Conservation (phyloP, 1,140 invertebrate genomes). For the Saccostrea cuccullata region DNA sequence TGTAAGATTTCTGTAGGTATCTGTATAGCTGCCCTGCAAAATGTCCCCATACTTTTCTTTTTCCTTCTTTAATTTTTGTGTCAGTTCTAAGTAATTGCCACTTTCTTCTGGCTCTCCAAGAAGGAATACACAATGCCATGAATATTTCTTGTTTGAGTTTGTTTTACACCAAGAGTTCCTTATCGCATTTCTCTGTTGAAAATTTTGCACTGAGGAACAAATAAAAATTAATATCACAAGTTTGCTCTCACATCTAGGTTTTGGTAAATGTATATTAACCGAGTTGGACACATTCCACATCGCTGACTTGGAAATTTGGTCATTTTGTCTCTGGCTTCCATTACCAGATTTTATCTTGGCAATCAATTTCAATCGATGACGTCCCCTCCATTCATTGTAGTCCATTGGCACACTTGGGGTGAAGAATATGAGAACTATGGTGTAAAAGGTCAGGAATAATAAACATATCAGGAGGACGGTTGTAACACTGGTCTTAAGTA, state of each 20-base stretch:
- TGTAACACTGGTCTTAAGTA: slow-evolving; percentile 65
- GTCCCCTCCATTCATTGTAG: slow-evolving; percentile 22
- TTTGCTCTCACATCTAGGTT: slow-evolving; percentile 56
- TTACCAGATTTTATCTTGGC: slow-evolving; percentile 42
- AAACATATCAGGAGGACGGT: slow-evolving; percentile 60
- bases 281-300: slow-evolving; percentile 62
- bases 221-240: slow-evolving; percentile 67
- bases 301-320: background rate
- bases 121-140: slow-evolving; percentile 72
- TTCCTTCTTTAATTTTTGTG: slow-evolving; percentile 54
- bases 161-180: slow-evolving; percentile 70
- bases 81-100: slow-evolving; percentile 32
- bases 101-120: slow-evolving; percentile 58
- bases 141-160: slow-evolving; percentile 42
- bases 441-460: slow-evolving; percentile 63
- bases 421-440: slow-evolving; percentile 61
- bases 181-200: slow-evolving; percentile 61
- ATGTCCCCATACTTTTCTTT: slow-evolving; percentile 61
- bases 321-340: background rate
- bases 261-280: slow-evolving; percentile 48
- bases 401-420: slow-evolving; percentile 53
- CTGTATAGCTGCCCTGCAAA: slow-evolving; percentile 68
- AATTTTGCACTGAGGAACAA: slow-evolving; percentile 64
- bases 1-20: slow-evolving; percentile 71
- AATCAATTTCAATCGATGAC: slow-evolving; percentile 46